A percentile compares a stretch with the other conserved stretches of the same genome.
Conservation (phyloP, 1,140 invertebrate species). For the Diorhabda elongata region DNA sequence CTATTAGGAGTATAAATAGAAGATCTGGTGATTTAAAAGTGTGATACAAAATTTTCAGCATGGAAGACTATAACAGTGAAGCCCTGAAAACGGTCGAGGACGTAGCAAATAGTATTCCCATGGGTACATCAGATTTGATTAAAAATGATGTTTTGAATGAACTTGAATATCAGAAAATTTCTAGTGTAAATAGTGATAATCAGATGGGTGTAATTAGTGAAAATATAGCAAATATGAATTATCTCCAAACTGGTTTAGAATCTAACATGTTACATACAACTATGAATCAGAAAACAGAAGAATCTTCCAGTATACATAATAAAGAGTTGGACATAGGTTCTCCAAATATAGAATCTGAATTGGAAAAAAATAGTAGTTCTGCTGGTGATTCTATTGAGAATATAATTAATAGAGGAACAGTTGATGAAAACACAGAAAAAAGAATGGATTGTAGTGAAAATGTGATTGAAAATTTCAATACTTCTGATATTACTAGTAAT, state of each 20-base stretch:
- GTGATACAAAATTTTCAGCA: neutral
- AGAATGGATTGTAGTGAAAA: neutral
- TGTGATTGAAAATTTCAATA: neutral
- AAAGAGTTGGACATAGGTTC: neutral
- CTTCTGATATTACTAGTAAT: neutral
- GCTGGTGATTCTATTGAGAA: constrained; percentile 1
- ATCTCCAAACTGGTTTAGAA: neutral
- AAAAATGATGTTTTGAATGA: constrained; percentile 3
- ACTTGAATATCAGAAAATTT: neutral
- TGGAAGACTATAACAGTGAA: constrained; percentile 14
- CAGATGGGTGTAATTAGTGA: neutral
- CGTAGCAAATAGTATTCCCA: constrained; percentile 3
- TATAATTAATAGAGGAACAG: neutral
- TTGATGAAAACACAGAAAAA: neutral
- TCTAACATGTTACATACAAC: neutral
- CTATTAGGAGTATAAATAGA: neutral
- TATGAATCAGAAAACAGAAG: neutral
- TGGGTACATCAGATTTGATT: neutral
- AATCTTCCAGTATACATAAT: neutral
- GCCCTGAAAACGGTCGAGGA: constrained; percentile 3
- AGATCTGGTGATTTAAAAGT: neutral
- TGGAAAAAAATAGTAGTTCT: constrained; percentile 11
- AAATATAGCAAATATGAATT: neutral
- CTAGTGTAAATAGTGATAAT: neutral
- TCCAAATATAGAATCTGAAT: constrained; percentile 6